These are phyloP conservation scores for Paracyclopina nana DNA, from an alignment of 1,140 invertebrate genomes.

Conservation along the genomic window DNA sequence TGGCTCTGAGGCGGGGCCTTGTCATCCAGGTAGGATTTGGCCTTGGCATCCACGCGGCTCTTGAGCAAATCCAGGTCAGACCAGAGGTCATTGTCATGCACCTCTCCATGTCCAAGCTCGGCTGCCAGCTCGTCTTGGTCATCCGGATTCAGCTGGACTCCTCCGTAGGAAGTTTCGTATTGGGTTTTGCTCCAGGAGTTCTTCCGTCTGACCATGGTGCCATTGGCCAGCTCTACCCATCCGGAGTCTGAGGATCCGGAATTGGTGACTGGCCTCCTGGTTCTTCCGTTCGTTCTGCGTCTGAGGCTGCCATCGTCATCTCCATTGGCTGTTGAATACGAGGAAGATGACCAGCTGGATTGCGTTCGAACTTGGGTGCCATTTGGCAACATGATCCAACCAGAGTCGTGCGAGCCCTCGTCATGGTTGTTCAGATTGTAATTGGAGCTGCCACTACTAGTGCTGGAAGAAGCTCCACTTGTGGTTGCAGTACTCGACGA, in stretches of 20 bases:
- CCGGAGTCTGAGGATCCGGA: no score
- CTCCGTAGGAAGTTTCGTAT: no score
- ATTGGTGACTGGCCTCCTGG: neutral
- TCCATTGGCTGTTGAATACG: neutral
- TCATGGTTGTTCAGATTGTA: neutral
- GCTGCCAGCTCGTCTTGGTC: no score
- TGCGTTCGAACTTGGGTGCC: conserved; percentile 5
- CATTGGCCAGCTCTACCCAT: conserved; percentile 1
- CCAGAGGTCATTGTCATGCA: neutral
- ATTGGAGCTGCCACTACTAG: neutral
- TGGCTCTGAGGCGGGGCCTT: neutral
- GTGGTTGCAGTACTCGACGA: neutral
- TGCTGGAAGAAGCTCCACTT: neutral
- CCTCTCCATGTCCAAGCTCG: no score
- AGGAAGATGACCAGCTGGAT: neutral
- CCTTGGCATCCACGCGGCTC: conserved; percentile 1
- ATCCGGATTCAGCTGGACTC: no score
- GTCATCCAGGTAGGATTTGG: neutral
- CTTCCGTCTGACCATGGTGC: conserved; percentile 8
- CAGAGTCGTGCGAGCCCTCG: conserved; percentile 3
- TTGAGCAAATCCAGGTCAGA: neutral
- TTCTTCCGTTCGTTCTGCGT: neutral
- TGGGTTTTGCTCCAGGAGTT: neutral
- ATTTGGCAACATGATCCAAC: conserved; percentile 2
- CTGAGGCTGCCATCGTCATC: neutral